Conservation (phyloP, 2,113 vertebrate genomes). For the Oophaga pumilio region DNA sequence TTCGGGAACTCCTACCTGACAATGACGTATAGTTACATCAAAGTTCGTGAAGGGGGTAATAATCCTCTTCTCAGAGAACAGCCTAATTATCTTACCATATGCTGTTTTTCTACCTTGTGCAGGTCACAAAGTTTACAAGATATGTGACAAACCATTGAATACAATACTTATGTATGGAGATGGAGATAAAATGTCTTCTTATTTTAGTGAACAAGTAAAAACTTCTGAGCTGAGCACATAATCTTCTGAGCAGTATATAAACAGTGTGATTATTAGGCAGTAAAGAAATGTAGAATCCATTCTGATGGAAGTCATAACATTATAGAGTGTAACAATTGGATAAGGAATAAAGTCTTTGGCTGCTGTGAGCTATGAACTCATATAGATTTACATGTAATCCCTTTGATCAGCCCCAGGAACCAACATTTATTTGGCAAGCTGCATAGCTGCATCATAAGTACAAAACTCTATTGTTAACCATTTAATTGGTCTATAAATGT, state of each 20-base stretch:
- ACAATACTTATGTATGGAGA: neutral
- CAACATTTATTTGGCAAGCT: neutral
- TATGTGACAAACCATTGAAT: neutral
- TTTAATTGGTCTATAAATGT: neutral
- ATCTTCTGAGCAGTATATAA: constrained; percentile 34
- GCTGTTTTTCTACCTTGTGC: neutral
- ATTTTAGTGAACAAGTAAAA: constrained; percentile 22
- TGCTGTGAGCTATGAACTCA: constrained; percentile 10
- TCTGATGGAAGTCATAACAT: constrained; percentile 20
- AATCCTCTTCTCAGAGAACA: neutral
- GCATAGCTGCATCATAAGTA: neutral
- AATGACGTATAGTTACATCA: neutral
- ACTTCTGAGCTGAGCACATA: constrained; percentile 26
- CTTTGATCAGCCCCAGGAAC: neutral
- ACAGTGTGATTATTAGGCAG: constrained; percentile 20
- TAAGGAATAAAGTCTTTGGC: constrained; percentile 14
- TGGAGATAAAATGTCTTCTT: neutral
- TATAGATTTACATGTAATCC: constrained; percentile 1
- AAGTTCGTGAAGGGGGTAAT: neutral
- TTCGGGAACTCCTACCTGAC: neutral
- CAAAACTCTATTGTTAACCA: neutral
- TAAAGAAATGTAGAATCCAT: constrained; percentile 10
- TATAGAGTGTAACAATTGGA: constrained; percentile 19
- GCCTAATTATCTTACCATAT: neutral
- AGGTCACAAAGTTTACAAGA: neutral